Percentiles rank a stretch among this genome's conserved stretches.
These are phyloP conservation scores for Notospermus geniculatus DNA, from an alignment of 1,140 invertebrate species.

Conservation along the genomic window DNA sequence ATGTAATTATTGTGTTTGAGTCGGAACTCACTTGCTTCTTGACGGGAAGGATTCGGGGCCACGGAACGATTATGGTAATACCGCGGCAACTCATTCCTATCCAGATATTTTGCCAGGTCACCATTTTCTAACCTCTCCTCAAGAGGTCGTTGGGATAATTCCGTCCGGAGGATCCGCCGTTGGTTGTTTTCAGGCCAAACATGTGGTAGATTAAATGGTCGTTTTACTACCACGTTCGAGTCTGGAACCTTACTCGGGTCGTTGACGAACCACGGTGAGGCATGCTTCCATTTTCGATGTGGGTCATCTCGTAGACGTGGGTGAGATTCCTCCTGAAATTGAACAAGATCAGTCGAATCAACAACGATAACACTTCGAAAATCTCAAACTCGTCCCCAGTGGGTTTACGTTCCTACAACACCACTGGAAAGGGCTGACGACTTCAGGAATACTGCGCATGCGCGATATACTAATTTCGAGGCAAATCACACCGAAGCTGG, in stretches of 20 bases:
- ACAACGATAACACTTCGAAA: no score
- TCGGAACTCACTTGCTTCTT: not conserved
- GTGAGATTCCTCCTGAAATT: no score
- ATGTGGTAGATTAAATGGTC: not conserved
- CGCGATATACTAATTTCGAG: no score
- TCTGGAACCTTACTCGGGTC: conserved; percentile 11
- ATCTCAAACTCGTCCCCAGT: no score
- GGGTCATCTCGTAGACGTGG: not conserved
- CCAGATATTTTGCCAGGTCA: conserved; percentile 1
- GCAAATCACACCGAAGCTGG: no score
- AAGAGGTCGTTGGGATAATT: not conserved
- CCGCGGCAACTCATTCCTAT: not conserved
- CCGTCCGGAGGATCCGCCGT: not conserved
- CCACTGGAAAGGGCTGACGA: no score
- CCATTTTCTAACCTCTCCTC: conserved; percentile 5
- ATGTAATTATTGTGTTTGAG: conserved; percentile 1
- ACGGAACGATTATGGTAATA: not conserved
- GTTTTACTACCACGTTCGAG: conserved; percentile 13
- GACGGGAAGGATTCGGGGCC: not conserved
- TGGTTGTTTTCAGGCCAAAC: conserved; percentile 5
- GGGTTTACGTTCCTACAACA: no score
- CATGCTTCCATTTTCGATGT: not conserved
- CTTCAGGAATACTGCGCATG: no score
- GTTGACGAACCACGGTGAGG: conserved; percentile 12
- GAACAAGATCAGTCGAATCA: no score